These are phyloP conservation scores for Anthoscopus minutus DNA, from an alignment of 2,113 vertebrate genomes.

Conservation along the genomic window DNA sequence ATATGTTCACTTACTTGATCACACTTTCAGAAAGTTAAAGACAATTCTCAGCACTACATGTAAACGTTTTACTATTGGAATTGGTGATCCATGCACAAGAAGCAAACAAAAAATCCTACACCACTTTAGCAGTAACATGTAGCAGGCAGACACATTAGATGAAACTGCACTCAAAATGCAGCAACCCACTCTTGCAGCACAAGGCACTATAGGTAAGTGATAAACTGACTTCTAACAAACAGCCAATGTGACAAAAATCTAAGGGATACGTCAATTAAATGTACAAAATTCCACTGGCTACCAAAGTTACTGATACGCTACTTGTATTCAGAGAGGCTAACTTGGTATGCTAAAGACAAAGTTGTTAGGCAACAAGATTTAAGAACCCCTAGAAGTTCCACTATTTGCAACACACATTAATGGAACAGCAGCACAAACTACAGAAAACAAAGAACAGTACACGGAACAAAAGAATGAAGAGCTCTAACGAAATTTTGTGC, in stretches of 20 bases:
- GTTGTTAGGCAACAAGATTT: not conserved
- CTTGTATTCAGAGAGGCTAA: not conserved
- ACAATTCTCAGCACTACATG: not conserved
- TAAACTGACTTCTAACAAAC: not conserved
- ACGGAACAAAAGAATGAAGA: not conserved
- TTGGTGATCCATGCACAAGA: not conserved
- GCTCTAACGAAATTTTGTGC: not conserved
- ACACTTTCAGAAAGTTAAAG: not conserved
- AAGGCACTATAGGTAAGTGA: not conserved
- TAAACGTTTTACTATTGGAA: not conserved
- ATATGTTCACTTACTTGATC: not conserved
- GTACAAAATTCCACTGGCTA: not conserved
- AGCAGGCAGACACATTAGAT: not conserved
- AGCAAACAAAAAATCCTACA: not conserved
- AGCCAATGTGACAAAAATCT: not conserved
- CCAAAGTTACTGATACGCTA: not conserved
- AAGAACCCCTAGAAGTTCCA: slow-evolving; percentile 11
- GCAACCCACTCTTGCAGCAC: not conserved
- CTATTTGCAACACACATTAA: not conserved
- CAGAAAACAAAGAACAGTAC: not conserved
- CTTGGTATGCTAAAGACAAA: not conserved
- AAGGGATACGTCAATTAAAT: not conserved
- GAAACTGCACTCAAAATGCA: not conserved
- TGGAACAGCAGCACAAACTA: not conserved
- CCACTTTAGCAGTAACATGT: not conserved